phyloP scores from a whole-genome alignment of 2,888 invertebrate species.

The Stenotaenia linearis region DNA sequence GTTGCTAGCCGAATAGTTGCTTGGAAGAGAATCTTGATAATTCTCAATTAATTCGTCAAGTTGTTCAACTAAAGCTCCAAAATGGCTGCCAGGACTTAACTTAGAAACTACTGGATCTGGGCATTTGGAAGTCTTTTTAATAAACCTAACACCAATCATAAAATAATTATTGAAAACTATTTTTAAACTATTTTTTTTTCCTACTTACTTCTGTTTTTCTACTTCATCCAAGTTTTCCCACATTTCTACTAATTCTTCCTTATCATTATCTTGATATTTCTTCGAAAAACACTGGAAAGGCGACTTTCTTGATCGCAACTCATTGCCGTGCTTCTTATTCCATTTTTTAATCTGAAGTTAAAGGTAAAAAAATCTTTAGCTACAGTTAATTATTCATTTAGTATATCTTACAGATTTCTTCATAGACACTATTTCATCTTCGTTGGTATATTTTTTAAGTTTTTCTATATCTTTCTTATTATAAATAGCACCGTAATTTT shows the following conservation, averaged over 20 bases:
- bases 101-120: slow-evolving; percentile 65
- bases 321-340: background rate
- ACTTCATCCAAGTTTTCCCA: background rate
- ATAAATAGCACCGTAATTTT: slow-evolving; percentile 60
- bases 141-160: slow-evolving; percentile 24
- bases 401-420: background rate
- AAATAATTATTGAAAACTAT: too few species aligned
- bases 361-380: background rate
- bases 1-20: background rate
- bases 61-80: slow-evolving; percentile 79
- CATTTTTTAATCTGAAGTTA: background rate
- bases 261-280: background rate
- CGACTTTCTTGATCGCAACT: background rate
- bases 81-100: slow-evolving; percentile 66
- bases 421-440: background rate
- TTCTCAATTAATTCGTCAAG: slow-evolving; percentile 62
- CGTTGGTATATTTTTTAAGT: background rate
- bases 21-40: slow-evolving; percentile 53
- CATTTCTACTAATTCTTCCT: background rate
- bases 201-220: background rate
- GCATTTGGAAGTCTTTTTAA: slow-evolving; percentile 35
- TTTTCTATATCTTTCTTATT: slow-evolving; percentile 13
- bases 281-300: background rate
- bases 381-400: background rate
- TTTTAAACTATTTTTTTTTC: background rate